Percentiles rank a stretch among this genome's conserved stretches.
Evolutionary conservation across 2,888 invertebrate genomes (phyloP).

Genomic region (Pherbina coryleti): DNA sequence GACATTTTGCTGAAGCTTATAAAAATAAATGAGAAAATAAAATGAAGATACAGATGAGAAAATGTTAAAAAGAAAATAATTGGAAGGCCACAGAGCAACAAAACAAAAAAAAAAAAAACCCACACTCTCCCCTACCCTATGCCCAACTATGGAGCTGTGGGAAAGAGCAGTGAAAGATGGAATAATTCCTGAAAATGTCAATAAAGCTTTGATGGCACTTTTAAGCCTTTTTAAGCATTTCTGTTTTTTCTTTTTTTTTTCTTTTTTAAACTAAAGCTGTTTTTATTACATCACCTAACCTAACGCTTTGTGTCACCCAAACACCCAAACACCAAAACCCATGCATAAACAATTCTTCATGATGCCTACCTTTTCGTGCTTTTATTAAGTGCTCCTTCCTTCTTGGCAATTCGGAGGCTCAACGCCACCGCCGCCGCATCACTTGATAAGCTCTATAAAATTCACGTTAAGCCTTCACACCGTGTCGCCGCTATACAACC

Average conservation of each 20-base stretch:
- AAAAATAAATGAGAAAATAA: constrained; percentile 11
- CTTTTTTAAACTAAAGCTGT: background rate
- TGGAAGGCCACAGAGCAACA: background rate
- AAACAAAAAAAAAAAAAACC: background rate
- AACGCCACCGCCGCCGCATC: too few relatives aligned
- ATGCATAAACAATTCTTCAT: too few relatives aligned
- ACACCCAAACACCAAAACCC: too few relatives aligned
- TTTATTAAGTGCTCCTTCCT: too few relatives aligned
- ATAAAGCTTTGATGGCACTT: background rate
- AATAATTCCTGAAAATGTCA: background rate
- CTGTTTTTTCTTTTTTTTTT: background rate
- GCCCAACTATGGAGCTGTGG: background rate
- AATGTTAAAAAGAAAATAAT: background rate
- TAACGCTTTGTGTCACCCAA: too few relatives aligned
- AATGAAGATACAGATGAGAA: background rate
- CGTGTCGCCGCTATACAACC: too few relatives aligned
- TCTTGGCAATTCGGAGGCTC: too few relatives aligned
- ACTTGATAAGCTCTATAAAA: too few relatives aligned
- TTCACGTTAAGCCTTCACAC: too few relatives aligned
- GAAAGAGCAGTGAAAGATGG: background rate
- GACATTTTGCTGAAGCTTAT: constrained; percentile 3
- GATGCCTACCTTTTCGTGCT: too few relatives aligned
- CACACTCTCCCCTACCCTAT: background rate
- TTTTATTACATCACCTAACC: too few relatives aligned
- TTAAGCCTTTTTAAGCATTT: background rate